phyloP scores from a whole-genome alignment of 2,888 invertebrate species.

The Netelia virgata region DNA sequence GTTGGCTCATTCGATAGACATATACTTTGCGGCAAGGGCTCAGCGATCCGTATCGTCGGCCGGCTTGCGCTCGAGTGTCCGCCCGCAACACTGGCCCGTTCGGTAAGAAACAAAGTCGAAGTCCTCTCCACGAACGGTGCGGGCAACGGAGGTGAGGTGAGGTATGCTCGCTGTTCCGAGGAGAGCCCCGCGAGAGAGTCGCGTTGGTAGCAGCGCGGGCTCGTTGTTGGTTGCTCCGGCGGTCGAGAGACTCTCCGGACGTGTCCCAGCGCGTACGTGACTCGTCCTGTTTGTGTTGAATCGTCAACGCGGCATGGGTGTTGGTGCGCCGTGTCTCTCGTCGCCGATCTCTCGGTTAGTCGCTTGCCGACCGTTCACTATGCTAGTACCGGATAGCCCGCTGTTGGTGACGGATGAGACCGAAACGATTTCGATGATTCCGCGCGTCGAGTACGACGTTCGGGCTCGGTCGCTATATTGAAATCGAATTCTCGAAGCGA shows the following conservation, averaged over 20 bases:
- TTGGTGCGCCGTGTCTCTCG: constrained; percentile 43
- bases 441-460: too few relatives aligned
- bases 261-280: constrained; percentile 23
- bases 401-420: not conserved
- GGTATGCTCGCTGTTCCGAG: constrained; percentile 50
- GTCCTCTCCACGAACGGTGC: constrained; percentile 55
- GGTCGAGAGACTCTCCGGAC: constrained; percentile 48
- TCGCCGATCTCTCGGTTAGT: constrained; percentile 51
- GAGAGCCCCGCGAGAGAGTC: constrained; percentile 61
- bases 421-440: constrained; percentile 5
- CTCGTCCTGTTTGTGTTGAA: constrained; percentile 22
- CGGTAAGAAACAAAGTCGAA: constrained; percentile 70
- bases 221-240: constrained; percentile 20
- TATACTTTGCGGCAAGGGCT: constrained; percentile 69
- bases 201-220: constrained; percentile 50
- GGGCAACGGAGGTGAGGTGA: constrained; percentile 49
- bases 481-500: too few relatives aligned
- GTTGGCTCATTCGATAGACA: constrained; percentile 50
- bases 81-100: constrained; percentile 67
- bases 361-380: constrained; percentile 58
- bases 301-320: constrained; percentile 28
- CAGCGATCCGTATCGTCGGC: constrained; percentile 72
- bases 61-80: constrained; percentile 70
- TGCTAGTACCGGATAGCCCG: constrained; percentile 26
- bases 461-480: too few relatives aligned